A percentile compares a stretch with the other conserved stretches of the same genome.
Evolutionary conservation across 1,140 invertebrate genomes (phyloP).

Genomic region (Phymastichus coffea): DNA sequence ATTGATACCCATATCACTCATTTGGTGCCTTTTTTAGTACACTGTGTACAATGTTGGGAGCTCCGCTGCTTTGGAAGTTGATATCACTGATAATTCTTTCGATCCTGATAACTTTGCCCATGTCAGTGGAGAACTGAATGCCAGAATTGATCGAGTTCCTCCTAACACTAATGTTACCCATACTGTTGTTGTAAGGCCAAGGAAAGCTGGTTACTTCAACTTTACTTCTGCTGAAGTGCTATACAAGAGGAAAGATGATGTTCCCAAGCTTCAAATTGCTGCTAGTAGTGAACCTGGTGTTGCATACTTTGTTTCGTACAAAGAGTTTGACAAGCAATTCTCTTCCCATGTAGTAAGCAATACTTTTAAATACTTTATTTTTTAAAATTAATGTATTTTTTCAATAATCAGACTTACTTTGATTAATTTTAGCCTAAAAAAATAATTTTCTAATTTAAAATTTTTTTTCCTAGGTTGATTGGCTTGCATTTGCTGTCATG

Average conservation of each 20-base stretch:
- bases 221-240: conserved; percentile 93
- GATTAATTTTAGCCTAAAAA: conserved; percentile 6
- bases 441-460: conserved; percentile 9
- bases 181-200: conserved; percentile 87
- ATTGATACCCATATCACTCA: too few species aligned
- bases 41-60: conserved; percentile 83
- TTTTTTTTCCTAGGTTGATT: conserved; percentile 73
- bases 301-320: conserved; percentile 91
- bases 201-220: conserved; percentile 92
- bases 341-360: conserved; percentile 87
- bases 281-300: conserved; percentile 95
- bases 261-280: conserved; percentile 75
- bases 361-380: not conserved
- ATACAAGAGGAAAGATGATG: conserved; percentile 81
- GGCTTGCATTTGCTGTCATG: conserved; percentile 96
- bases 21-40: conserved; percentile 65
- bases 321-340: conserved; percentile 97
- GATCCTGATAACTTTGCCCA: conserved; percentile 85
- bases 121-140: conserved; percentile 80
- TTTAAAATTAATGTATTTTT: conserved; percentile 1
- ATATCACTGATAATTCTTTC: conserved; percentile 87
- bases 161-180: conserved; percentile 93
- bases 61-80: conserved; percentile 85
- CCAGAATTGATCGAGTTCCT: conserved; percentile 84
- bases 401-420: conserved; percentile 23